phyloP scores from a whole-genome alignment of 2,113 vertebrate species.

The Athene cunicularia region DNA sequence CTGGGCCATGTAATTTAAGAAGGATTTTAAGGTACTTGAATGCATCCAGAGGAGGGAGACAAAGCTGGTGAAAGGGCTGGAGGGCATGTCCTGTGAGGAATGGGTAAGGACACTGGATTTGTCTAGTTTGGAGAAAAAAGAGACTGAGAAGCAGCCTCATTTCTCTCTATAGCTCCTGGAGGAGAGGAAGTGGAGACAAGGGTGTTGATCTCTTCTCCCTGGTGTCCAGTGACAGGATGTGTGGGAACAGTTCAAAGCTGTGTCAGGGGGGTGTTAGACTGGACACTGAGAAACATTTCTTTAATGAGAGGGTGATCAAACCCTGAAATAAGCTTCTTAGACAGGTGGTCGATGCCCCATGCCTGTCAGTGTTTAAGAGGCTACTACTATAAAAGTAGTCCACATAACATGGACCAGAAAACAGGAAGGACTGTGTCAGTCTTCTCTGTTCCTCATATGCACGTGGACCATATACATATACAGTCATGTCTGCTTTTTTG shows the following conservation, averaged over 20 bases:
- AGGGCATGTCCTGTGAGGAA: not conserved
- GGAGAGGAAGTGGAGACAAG: not conserved
- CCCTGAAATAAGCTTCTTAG: not conserved
- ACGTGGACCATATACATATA: not conserved
- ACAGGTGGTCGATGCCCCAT: rapidly evolving
- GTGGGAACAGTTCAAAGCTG: not conserved
- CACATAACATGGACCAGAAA: not conserved
- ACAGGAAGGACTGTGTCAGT: not conserved
- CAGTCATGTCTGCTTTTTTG: not conserved
- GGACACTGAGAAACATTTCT: not conserved
- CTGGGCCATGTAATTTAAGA: not conserved
- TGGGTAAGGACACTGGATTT: not conserved
- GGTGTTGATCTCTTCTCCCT: not conserved
- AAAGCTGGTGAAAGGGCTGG: not conserved
- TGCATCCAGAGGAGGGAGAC: not conserved
- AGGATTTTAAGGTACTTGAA: not conserved
- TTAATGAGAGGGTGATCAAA: not conserved
- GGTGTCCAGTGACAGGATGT: no score
- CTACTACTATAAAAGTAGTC: not conserved
- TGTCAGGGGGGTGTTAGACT: not conserved
- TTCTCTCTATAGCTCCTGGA: not conserved
- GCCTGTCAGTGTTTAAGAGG: not conserved
- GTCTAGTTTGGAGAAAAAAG: not conserved
- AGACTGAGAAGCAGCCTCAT: not conserved
- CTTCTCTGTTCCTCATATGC: not conserved